These are phyloP conservation scores for Drosophila parabipectinata DNA, from an alignment of 1,140 invertebrate genomes.

Conservation along the genomic window DNA sequence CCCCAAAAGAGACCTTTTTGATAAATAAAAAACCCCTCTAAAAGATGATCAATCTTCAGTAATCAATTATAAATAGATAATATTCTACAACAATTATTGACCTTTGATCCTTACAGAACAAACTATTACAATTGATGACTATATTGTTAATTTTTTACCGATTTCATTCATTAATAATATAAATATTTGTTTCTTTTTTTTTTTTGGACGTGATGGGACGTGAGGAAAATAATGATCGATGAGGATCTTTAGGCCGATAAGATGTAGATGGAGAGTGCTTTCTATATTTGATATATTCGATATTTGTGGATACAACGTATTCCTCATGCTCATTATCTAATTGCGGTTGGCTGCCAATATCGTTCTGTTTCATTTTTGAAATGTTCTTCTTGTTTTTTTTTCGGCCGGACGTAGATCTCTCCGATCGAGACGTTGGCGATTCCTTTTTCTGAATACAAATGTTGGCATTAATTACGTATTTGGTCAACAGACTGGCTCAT, in stretches of 20 bases:
- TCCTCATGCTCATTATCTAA: constrained; percentile 46
- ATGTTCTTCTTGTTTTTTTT: not conserved
- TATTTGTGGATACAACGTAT: not conserved
- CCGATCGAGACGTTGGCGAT: constrained; percentile 28
- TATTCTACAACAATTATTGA: not conserved
- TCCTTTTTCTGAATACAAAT: constrained; percentile 37
- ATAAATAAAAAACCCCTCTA: too few relatives aligned
- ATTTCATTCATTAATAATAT: constrained; percentile 29
- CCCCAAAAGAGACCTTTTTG: too few relatives aligned
- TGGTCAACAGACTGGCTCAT: constrained; percentile 15
- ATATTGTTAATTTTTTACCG: not conserved
- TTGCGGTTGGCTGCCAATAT: constrained; percentile 27
- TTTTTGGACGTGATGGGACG: constrained; percentile 3
- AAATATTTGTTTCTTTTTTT: not conserved
- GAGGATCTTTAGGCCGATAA: constrained; percentile 15
- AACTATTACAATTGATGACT: constrained; percentile 7
- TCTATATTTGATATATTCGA: constrained; percentile 30
- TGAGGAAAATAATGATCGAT: constrained; percentile 22
- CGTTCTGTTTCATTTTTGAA: constrained; percentile 16
- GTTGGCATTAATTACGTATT: constrained; percentile 25
- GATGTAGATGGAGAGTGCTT: constrained; percentile 44
- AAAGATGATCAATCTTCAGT: too few relatives aligned
- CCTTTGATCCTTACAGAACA: not conserved
- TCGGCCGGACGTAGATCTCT: constrained; percentile 42
- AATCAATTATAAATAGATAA: too few relatives aligned